Conservation (phyloP, 2,797 vertebrate genomes). For the Amphiprion clarkii region DNA sequence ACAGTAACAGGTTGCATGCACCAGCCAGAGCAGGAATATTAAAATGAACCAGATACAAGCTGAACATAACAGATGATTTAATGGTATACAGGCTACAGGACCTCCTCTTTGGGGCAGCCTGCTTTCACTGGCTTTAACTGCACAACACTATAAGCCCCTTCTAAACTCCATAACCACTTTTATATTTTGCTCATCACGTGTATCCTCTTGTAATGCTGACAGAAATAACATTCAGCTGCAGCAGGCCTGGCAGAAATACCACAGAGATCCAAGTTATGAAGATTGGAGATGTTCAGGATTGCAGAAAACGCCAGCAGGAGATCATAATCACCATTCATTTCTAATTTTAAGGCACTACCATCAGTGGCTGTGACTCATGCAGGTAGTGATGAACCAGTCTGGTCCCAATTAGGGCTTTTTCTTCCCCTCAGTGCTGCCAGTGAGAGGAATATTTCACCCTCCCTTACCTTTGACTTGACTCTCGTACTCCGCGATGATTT, state of each 20-base stretch:
- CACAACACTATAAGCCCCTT: not conserved
- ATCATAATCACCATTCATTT: not conserved
- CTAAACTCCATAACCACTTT: not conserved
- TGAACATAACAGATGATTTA: not conserved
- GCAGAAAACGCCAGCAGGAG: not conserved
- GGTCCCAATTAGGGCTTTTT: constrained; percentile 23
- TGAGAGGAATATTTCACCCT: not conserved
- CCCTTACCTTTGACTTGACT: constrained; percentile 96
- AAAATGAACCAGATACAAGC: not conserved
- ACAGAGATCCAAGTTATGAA: not conserved
- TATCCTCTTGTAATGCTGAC: not conserved
- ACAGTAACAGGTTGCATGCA: constrained; percentile 49
- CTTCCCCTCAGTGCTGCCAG: not conserved
- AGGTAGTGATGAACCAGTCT: constrained; percentile 49
- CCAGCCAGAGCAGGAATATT: not conserved
- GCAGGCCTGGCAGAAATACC: not conserved
- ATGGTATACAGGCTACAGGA: not conserved
- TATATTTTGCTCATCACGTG: constrained; percentile 14
- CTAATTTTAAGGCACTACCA: not conserved
- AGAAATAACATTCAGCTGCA: not conserved
- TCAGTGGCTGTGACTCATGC: constrained; percentile 35
- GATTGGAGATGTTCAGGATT: not conserved
- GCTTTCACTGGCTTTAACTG: constrained; percentile 16
- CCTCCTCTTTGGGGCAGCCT: not conserved
- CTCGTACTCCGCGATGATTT: constrained; percentile 97